A percentile compares a stretch with the other conserved stretches of the same genome.
phyloP scores from a whole-genome alignment of 2,888 invertebrate genomes.

The Drosophila rubida region DNA sequence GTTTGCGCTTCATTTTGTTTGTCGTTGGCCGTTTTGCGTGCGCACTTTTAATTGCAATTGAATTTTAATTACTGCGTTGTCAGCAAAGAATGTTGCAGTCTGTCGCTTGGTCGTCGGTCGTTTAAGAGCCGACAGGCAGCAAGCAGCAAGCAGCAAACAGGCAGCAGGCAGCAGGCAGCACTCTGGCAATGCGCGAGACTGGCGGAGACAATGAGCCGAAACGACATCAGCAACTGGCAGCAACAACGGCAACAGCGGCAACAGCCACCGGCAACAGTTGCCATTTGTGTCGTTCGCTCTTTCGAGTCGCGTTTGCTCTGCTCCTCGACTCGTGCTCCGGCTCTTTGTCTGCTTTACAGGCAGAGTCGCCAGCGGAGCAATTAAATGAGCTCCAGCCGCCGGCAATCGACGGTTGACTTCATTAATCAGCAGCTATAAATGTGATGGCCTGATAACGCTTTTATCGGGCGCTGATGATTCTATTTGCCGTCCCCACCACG shows the following conservation, averaged over 20 bases:
- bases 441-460: constrained; percentile 76
- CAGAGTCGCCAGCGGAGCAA: constrained; percentile 68
- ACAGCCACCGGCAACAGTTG: constrained; percentile 26
- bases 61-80: constrained; percentile 84
- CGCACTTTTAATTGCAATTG: constrained; percentile 83
- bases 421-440: constrained; percentile 76
- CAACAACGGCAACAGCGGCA: constrained; percentile 26
- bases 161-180: constrained; percentile 55
- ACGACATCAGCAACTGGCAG: constrained; percentile 28
- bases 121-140: constrained; percentile 71
- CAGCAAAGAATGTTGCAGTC: constrained; percentile 83
- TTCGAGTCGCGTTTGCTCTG: constrained; percentile 40
- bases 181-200: constrained; percentile 20
- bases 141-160: constrained; percentile 11
- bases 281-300: constrained; percentile 27
- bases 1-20: constrained; percentile 62
- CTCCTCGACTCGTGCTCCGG: not conserved
- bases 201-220: constrained; percentile 59
- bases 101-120: constrained; percentile 43
- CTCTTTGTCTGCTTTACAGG: constrained; percentile 61
- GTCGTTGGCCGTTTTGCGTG: constrained; percentile 77
- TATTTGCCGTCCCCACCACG: constrained; percentile 65
- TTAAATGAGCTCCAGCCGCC: constrained; percentile 72
- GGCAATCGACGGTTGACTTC: constrained; percentile 65
- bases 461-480: constrained; percentile 71